phyloP scores from a whole-genome alignment of 2,797 vertebrate species.

The Oreochromis grahami region DNA sequence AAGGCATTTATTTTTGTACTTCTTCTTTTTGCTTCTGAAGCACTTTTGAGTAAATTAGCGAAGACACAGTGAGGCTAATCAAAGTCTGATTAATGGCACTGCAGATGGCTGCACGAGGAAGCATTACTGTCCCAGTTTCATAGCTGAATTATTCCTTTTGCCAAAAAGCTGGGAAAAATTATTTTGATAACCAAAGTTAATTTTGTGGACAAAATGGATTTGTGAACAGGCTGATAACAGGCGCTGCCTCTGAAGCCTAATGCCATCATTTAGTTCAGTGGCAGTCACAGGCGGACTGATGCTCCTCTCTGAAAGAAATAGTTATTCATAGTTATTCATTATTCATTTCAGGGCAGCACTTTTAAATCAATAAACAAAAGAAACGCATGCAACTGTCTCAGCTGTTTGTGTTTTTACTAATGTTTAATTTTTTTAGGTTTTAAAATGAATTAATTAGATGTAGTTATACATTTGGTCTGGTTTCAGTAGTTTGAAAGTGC shows the following conservation, averaged over 20 bases:
- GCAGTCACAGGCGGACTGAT: background rate
- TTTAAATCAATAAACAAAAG: slow-evolving; percentile 7
- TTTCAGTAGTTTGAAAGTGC: slow-evolving; percentile 6
- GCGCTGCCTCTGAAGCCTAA: background rate
- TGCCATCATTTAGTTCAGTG: slow-evolving; percentile 1
- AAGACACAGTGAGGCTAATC: background rate
- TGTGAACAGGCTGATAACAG: background rate
- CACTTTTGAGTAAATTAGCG: background rate
- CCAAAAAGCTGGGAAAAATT: background rate
- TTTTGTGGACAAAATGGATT: slow-evolving; percentile 10
- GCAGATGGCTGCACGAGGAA: background rate
- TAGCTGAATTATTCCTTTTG: slow-evolving; percentile 6
- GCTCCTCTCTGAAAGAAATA: background rate
- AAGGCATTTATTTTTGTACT: background rate
- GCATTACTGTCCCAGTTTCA: slow-evolving; percentile 3
- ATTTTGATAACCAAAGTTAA: slow-evolving; percentile 16
- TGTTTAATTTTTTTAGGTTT: background rate
- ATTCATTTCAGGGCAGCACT: background rate
- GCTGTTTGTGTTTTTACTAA: background rate
- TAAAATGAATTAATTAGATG: slow-evolving; percentile 18
- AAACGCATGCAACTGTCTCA: background rate
- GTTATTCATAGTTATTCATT: background rate
- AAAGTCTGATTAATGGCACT: slow-evolving; percentile 29
- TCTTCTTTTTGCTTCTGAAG: background rate
- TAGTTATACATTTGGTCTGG: background rate